A percentile compares a stretch with the other conserved stretches of the same genome.
Evolutionary conservation across 2,888 invertebrate species (phyloP).

Genomic region (Craniophora ligustri): DNA sequence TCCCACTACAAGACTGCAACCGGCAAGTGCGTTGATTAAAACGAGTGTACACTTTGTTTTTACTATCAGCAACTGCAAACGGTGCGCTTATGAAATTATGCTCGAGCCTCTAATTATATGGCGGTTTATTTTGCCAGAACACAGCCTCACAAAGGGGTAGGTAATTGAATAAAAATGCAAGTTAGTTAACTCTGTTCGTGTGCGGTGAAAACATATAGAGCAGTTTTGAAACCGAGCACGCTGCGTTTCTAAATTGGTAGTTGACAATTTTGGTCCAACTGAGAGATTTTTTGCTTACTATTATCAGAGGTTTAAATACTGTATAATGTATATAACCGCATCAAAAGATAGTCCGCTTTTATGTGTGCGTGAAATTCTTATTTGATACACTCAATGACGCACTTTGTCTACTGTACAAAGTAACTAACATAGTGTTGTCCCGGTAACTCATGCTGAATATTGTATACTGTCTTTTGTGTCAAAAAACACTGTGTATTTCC

Average conservation of each 20-base stretch:
- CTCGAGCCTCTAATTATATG: constrained; percentile 45
- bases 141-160: constrained; percentile 55
- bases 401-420: too few species aligned
- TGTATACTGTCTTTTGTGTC: too few species aligned
- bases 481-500: too few species aligned
- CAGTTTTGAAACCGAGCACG: constrained; percentile 10
- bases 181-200: constrained; percentile 54
- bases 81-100: constrained; percentile 50
- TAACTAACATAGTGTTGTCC: too few species aligned
- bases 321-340: too few species aligned
- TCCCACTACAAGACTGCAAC: background rate
- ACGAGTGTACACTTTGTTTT: constrained; percentile 6
- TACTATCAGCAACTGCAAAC: constrained; percentile 20
- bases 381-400: too few species aligned
- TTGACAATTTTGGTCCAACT: background rate
- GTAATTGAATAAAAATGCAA: constrained; percentile 64
- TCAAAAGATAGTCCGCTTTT: too few species aligned
- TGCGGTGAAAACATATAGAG: constrained; percentile 38
- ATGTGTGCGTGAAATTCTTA: too few species aligned
- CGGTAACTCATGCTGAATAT: too few species aligned
- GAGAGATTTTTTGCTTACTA: background rate
- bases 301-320: too few species aligned
- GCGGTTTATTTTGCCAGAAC: constrained; percentile 49
- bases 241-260: background rate
- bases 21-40: constrained; percentile 10